phyloP scores from a whole-genome alignment of 2,888 invertebrate genomes.

The Pheosia gnoma region DNA sequence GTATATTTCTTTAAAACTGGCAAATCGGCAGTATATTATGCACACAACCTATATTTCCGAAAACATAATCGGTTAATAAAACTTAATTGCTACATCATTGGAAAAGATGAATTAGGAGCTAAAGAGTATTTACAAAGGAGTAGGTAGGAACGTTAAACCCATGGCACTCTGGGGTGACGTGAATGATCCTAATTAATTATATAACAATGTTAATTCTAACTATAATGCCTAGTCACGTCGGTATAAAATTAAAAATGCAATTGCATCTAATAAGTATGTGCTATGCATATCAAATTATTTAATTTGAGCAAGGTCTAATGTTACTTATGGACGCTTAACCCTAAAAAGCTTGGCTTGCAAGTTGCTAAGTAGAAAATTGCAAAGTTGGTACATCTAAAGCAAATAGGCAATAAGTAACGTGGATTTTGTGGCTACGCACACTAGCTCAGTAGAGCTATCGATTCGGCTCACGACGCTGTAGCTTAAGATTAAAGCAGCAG shows the following conservation, averaged over 20 bases:
- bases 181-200: not conserved
- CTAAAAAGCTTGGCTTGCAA: constrained; percentile 20
- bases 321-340: constrained; percentile 16
- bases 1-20: too few species aligned
- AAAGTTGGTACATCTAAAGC: constrained; percentile 49
- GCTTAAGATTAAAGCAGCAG: constrained; percentile 9
- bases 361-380: constrained; percentile 36
- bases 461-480: constrained; percentile 42
- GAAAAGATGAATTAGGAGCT: constrained; percentile 3
- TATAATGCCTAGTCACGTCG: not conserved
- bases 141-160: constrained; percentile 1
- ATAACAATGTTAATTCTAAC: not conserved
- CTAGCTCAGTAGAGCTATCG: constrained; percentile 56
- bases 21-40: not conserved
- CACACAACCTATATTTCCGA: not conserved
- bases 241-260: constrained; percentile 2
- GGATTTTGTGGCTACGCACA: constrained; percentile 35
- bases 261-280: constrained; percentile 3
- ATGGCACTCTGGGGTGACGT: constrained; percentile 9
- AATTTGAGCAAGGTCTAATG: constrained; percentile 6
- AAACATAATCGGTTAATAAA: not conserved
- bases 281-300: constrained; percentile 4
- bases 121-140: constrained; percentile 7
- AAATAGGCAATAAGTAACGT: constrained; percentile 34
- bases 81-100: constrained; percentile 1